Base-by-base conservation (phyloP, 2,113 vertebrate genomes). In the Rhadina sibilatrix region DNA sequence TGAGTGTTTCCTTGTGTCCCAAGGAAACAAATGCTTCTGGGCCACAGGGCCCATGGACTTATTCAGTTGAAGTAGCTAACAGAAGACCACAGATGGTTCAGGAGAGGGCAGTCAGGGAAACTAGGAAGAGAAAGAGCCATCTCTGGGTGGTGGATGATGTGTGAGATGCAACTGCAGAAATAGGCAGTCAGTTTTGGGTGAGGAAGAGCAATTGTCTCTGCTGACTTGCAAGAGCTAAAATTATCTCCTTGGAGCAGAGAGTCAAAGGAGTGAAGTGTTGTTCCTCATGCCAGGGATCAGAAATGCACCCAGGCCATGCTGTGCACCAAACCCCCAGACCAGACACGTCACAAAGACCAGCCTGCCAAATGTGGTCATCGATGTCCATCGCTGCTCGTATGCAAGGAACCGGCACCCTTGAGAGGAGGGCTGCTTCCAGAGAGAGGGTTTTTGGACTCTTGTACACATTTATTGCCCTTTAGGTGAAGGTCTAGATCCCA, bases 331-430 rank as follows among this genome's bases (percentile, higher is more conserved):
- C 7, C 19, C 16, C 24, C 64, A 76, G 50, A 56, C 16, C 12
- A 70, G 70, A 21, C 50, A 33, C 6, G 30, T 30, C 21, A 33
- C 6, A 7, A 68, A 28, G 70, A 44, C 9, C 30, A 76, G 20
- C 11, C 23, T 94, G 44, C 15, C 25, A 72, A 37, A 37, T 12
- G 30, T 22, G 44, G 6, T 65, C 59, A 15, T 65, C 1, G 0
- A 37, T 61, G 40, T 53, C 59, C 31, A 19, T 69, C 1, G 2
- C 31, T 11, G 30, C 63, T 72, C 27, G 17, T 53, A 28, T 16
- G 31, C 22, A 53, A 52, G 27, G 1, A 2, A 14, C 20, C 44
- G 63, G 20, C 24, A 46, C 11, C 18, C 4, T 0, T 30, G 24
- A 74, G 40, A 63, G 46, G 40, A 56, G 4, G 21, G 12, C 13